phyloP scores from a whole-genome alignment of 2,797 vertebrate genomes.

The Uromys caudimaculatus region DNA sequence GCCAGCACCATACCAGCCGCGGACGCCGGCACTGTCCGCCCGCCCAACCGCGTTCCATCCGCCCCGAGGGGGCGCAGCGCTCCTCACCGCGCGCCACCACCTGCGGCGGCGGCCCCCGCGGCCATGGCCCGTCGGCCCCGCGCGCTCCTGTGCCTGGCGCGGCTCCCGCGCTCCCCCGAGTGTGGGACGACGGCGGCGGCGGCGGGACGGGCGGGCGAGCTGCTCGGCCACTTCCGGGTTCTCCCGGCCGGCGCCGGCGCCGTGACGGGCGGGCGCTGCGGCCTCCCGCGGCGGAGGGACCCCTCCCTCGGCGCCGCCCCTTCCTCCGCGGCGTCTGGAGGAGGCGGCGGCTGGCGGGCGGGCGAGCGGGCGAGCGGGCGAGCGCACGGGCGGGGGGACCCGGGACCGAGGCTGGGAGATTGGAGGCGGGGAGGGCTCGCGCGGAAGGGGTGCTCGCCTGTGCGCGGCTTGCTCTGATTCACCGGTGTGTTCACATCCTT shows the following conservation, averaged over 20 bases:
- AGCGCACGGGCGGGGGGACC: neutral
- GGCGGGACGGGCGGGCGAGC: neutral
- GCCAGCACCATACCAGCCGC: slow-evolving; percentile 94
- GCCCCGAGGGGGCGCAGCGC: slow-evolving; percentile 69
- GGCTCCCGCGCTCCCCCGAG: slow-evolving; percentile 15
- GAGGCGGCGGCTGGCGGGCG: neutral
- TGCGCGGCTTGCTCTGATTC: neutral
- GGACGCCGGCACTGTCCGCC: slow-evolving; percentile 79
- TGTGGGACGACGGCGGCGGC: neutral
- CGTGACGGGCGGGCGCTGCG: slow-evolving; percentile 63
- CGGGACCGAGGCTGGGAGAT: neutral
- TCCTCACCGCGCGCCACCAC: slow-evolving; percentile 77
- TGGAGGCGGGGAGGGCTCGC: neutral
- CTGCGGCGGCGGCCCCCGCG: slow-evolving; percentile 74
- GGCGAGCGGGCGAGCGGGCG: too few relatives aligned
- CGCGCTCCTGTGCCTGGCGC: slow-evolving; percentile 56
- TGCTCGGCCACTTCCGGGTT: slow-evolving; percentile 80
- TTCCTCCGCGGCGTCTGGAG: slow-evolving; percentile 40
- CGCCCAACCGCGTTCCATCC: slow-evolving; percentile 82
- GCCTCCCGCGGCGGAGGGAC: slow-evolving; percentile 63
- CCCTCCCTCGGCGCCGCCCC: slow-evolving; percentile 76
- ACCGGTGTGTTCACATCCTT: neutral
- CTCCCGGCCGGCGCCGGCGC: slow-evolving; percentile 43
- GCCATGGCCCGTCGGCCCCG: slow-evolving; percentile 62
- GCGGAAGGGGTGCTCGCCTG: neutral